phyloP scores from a whole-genome alignment of 2,797 vertebrate species.

The Poeciliopsis paucimaculata region DNA sequence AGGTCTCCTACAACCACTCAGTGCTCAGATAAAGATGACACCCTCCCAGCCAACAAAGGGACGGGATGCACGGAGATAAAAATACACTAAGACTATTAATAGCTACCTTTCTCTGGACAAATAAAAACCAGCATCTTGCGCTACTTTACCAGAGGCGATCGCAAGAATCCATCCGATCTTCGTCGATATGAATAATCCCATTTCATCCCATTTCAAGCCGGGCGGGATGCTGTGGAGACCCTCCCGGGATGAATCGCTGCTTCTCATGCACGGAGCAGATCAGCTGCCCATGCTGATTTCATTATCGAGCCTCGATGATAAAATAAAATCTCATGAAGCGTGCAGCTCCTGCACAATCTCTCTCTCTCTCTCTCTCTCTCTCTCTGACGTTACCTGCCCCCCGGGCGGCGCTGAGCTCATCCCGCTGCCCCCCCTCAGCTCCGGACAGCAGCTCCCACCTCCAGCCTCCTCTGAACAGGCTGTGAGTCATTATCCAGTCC shows the following conservation, averaged over 20 bases:
- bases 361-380: conserved; percentile 23
- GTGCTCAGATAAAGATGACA: conserved; percentile 35
- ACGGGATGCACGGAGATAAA: not conserved
- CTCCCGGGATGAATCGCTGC: conserved; percentile 24
- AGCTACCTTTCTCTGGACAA: not conserved
- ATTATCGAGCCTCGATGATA: conserved; percentile 25
- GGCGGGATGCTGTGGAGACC: conserved; percentile 58
- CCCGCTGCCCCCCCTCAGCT: conserved; percentile 39
- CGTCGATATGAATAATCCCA: conserved; percentile 77
- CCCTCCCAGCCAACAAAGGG: not conserved
- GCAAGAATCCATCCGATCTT: conserved; percentile 70
- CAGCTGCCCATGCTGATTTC: conserved; percentile 37
- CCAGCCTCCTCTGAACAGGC: conserved; percentile 2
- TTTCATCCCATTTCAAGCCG: conserved; percentile 79
- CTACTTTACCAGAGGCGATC: conserved; percentile 70
- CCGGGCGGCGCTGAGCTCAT: conserved; percentile 66
- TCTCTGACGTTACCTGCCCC: conserved; percentile 73
- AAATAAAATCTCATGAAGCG: conserved; percentile 37
- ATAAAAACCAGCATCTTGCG: not conserved
- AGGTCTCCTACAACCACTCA: conserved; percentile 38
- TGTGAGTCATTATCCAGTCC: not conserved
- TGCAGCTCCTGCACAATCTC: conserved; percentile 15
- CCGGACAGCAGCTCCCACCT: conserved; percentile 67
- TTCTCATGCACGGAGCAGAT: conserved; percentile 39
- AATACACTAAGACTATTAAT: not conserved